Evolutionary conservation across 2,113 vertebrate genomes (phyloP).

Genomic region (Phylloscopus whistleri): DNA sequence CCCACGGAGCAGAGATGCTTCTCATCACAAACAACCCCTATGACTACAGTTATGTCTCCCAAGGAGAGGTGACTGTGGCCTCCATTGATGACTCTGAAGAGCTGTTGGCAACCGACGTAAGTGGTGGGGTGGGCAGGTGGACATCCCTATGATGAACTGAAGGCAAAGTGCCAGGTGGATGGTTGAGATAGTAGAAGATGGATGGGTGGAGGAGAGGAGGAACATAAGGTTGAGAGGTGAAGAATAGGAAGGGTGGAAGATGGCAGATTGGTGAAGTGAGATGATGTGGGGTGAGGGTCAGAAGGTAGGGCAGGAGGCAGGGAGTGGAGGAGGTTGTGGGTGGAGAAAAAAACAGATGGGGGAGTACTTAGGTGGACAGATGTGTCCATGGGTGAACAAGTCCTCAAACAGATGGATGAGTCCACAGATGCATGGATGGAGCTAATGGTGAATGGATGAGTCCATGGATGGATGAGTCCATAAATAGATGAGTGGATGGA

Average conservation of each 20-base stretch:
- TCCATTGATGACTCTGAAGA: slow-evolving; percentile 91
- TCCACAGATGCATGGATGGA: neutral
- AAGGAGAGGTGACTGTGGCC: slow-evolving; percentile 90
- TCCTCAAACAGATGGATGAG: neutral
- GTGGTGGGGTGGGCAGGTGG: neutral
- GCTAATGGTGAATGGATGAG: neutral
- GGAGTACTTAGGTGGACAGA: neutral
- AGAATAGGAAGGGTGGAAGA: neutral
- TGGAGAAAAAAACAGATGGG: neutral
- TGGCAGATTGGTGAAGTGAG: neutral
- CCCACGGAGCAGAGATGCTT: slow-evolving; percentile 75
- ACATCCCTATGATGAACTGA: neutral
- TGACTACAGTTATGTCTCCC: slow-evolving; percentile 90
- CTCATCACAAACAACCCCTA: slow-evolving; percentile 92
- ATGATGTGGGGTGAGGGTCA: neutral
- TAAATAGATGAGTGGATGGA: neutral
- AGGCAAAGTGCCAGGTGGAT: neutral
- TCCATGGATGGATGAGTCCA: neutral
- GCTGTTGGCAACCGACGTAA: slow-evolving; percentile 88
- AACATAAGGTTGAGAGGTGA: neutral
- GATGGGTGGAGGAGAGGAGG: neutral
- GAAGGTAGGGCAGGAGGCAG: neutral
- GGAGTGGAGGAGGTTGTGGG: neutral
- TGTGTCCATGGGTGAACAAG: neutral
- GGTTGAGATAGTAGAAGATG: neutral